Percentiles rank a stretch among this genome's conserved stretches.
Evolutionary conservation across 2,113 vertebrate species (phyloP).

Genomic region (Mus musculus): GRCm39 chr5:134530001-134530500

Average conservation of each 20-base stretch:
- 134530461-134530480: not conserved
- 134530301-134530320: not conserved
- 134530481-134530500: not conserved
- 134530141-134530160: not conserved
- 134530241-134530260: not conserved
- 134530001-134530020: not conserved
- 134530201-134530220: not conserved
- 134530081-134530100: not conserved
- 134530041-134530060: not conserved
- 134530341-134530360: not conserved
- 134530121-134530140: not conserved
- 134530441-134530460: not conserved
- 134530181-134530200: not conserved
- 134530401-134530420: not conserved
- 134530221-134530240: not conserved
- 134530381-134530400: not conserved
- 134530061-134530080: not conserved
- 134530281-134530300: not conserved
- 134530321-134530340: too few relatives aligned
- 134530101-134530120: not conserved
- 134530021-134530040: not conserved
- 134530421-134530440: not conserved
- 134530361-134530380: not conserved
- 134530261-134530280: not conserved
- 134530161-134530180: not conserved